A percentile compares a stretch with the other conserved stretches of the same genome.
Conservation (phyloP, 2,888 invertebrate species). For the Pammene fasciana region DNA sequence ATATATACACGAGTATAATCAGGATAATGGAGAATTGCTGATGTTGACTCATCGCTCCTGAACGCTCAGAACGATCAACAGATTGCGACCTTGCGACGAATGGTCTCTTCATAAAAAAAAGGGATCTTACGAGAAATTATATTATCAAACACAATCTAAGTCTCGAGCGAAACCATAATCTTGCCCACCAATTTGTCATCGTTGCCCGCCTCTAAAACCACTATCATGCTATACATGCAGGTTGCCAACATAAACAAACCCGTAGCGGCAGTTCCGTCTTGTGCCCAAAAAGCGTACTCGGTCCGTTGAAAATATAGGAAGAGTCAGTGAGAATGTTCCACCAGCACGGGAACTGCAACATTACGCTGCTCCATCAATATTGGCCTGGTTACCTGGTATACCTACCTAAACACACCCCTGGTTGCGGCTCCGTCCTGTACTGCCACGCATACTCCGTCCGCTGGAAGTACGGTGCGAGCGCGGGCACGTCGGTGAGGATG, state of each 20-base stretch:
- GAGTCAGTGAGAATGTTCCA: conserved; percentile 73
- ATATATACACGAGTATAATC: too few relatives aligned
- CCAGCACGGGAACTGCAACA: conserved; percentile 76
- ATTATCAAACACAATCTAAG: too few relatives aligned
- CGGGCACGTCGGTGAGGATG: conserved; percentile 72
- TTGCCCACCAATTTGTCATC: too few relatives aligned
- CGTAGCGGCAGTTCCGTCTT: conserved; percentile 81
- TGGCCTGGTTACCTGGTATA: not conserved
- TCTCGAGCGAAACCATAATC: too few relatives aligned
- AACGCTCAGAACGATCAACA: too few relatives aligned
- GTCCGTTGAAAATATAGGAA: conserved; percentile 78
- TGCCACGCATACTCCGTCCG: conserved; percentile 85
- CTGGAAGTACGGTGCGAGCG: conserved; percentile 75
- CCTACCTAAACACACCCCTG: conserved; percentile 75
- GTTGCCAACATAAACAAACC: conserved; percentile 75
- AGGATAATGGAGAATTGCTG: not conserved
- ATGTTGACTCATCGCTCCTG: too few relatives aligned
- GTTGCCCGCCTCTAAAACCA: too few relatives aligned
- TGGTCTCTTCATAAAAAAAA: too few relatives aligned
- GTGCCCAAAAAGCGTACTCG: conserved; percentile 86
- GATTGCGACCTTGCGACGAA: too few relatives aligned
- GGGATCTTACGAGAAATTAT: too few relatives aligned
- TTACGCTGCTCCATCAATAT: conserved; percentile 62
- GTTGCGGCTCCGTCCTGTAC: conserved; percentile 84
- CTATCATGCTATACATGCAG: too few relatives aligned